These are phyloP conservation scores for Nemurella pictetii DNA, from an alignment of 2,888 invertebrate genomes.

Conservation along the genomic window DNA sequence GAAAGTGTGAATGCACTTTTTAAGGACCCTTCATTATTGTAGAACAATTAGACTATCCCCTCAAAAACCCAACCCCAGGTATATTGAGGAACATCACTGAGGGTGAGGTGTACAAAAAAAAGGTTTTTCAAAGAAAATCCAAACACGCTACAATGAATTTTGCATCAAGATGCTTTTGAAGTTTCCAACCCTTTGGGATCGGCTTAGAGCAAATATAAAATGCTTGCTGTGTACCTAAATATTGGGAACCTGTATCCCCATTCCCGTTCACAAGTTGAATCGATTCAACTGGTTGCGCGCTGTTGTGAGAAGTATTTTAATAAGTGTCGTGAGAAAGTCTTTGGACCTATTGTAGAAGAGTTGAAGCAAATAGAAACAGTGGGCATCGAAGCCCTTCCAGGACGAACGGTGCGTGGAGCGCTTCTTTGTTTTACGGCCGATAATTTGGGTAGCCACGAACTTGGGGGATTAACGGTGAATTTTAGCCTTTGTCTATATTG, in stretches of 20 bases:
- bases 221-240: slow-evolving; percentile 41
- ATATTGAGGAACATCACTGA: slow-evolving; percentile 45
- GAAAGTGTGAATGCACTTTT: slow-evolving; percentile 41
- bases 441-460: slow-evolving; percentile 43
- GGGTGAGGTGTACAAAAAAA: slow-evolving; percentile 42
- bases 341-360: slow-evolving; percentile 39
- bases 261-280: slow-evolving; percentile 40
- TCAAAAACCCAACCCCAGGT: slow-evolving; percentile 22
- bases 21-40: slow-evolving; percentile 40
- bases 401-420: slow-evolving; percentile 29
- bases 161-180: slow-evolving; percentile 44
- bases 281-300: slow-evolving; percentile 40
- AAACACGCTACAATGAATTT: slow-evolving; percentile 41
- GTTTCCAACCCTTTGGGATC: slow-evolving; percentile 42
- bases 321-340: slow-evolving; percentile 34
- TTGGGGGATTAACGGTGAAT: slow-evolving; percentile 43
- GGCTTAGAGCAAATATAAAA: slow-evolving; percentile 42
- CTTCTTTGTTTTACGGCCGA: slow-evolving; percentile 44
- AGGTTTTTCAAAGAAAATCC: slow-evolving; percentile 43
- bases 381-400: slow-evolving; percentile 31
- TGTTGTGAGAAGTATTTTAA: slow-evolving; percentile 38
- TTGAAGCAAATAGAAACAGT: slow-evolving; percentile 34
- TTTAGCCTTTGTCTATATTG: no score
- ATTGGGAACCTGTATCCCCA: slow-evolving; percentile 41
- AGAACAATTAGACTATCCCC: slow-evolving; percentile 31